These are phyloP conservation scores for Bathynomus jamesi DNA, from an alignment of 1,140 invertebrate species.

Conservation along the genomic window DNA sequence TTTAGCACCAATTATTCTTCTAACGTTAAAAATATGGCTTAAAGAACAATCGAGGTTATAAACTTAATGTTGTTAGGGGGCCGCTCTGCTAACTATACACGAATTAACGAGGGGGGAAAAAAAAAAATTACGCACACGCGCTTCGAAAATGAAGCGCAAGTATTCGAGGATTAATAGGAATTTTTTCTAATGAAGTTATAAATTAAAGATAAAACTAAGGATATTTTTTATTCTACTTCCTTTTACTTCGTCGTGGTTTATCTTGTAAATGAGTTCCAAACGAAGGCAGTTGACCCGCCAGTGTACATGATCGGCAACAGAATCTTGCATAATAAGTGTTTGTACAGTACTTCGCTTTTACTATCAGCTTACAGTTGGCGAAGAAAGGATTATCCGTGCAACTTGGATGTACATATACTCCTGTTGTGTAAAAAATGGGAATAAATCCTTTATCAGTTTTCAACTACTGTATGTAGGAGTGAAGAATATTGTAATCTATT, in stretches of 20 bases:
- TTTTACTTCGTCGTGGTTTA: slow-evolving; percentile 7
- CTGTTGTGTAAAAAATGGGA: not conserved
- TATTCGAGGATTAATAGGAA: not conserved
- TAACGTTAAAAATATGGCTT: too few relatives aligned
- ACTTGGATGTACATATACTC: not conserved
- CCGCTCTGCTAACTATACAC: not conserved
- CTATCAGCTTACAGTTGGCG: slow-evolving; percentile 54
- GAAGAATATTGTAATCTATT: too few relatives aligned
- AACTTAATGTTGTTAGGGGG: too few relatives aligned
- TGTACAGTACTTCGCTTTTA: slow-evolving; percentile 67
- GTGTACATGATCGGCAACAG: slow-evolving; percentile 83
- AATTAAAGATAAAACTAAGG: too few relatives aligned
- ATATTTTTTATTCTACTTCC: slow-evolving; percentile 5
- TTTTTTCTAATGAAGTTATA: too few relatives aligned
- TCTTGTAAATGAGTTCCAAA: slow-evolving; percentile 44
- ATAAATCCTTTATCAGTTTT: not conserved
- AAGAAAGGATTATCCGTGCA: slow-evolving; percentile 8
- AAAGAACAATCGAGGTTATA: too few relatives aligned
- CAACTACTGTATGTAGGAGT: too few relatives aligned
- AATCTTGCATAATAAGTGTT: slow-evolving; percentile 85
- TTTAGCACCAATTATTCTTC: slow-evolving; percentile 1
- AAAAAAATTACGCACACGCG: not conserved
- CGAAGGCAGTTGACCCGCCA: slow-evolving; percentile 62
- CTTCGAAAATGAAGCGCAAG: not conserved
- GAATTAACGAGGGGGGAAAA: not conserved